These are phyloP conservation scores for Numida meleagris DNA, from an alignment of 2,113 vertebrate species.

Conservation along the genomic window DNA sequence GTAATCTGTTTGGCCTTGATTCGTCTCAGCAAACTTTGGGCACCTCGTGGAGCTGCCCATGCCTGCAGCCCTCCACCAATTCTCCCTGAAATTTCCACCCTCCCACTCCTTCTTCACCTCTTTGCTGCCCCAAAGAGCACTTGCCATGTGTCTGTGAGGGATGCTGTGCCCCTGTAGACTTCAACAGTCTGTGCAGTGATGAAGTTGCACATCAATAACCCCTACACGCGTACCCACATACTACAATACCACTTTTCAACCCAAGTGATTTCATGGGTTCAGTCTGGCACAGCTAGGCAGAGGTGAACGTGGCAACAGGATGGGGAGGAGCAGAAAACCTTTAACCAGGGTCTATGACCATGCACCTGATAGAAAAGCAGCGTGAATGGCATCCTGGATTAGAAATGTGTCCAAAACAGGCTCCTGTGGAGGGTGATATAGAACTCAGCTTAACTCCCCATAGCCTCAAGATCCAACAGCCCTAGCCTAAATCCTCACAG, in stretches of 20 bases:
- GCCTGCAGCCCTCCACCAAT: neutral
- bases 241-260: neutral
- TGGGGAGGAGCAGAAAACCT: neutral
- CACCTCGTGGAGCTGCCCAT: neutral
- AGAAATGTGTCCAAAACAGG: too few relatives aligned
- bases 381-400: neutral
- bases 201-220: neutral
- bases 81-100: neutral
- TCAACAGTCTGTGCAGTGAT: neutral
- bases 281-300: fast-evolving
- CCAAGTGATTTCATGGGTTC: neutral
- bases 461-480: neutral
- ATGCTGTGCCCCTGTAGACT: neutral
- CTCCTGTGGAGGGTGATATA: neutral
- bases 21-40: neutral
- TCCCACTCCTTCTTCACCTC: neutral
- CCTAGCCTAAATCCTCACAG: neutral
- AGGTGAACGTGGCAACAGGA: neutral
- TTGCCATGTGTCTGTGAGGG: neutral
- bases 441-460: neutral
- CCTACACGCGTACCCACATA: fast-evolving
- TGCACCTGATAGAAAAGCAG: neutral
- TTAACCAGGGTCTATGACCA: neutral
- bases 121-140: neutral
- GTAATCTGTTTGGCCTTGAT: constrained; percentile 34